A percentile compares a stretch with the other conserved stretches of the same genome.
These are phyloP conservation scores for Phylloscopus collybita DNA, from an alignment of 2,797 vertebrate species.

Conservation along the genomic window DNA sequence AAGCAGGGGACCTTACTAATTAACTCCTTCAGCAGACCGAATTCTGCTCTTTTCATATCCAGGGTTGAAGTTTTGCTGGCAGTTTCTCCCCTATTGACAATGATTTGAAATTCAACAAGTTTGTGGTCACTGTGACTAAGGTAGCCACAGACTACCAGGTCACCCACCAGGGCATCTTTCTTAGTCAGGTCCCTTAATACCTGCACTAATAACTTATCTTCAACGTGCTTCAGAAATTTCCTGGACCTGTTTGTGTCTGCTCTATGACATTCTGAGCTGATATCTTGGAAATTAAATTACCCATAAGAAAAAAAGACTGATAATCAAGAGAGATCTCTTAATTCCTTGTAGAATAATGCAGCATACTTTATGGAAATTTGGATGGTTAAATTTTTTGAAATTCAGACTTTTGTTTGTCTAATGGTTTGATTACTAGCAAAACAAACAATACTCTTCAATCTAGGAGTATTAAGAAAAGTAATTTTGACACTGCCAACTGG, in stretches of 20 bases:
- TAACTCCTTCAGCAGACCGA: accelerated
- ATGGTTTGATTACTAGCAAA: neutral
- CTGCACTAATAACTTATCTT: neutral
- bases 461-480: neutral
- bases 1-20: neutral
- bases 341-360: neutral
- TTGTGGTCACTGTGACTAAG: neutral
- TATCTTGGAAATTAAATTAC: neutral
- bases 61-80: neutral
- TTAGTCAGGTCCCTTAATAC: neutral
- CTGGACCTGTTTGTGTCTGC: neutral
- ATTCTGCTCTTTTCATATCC: neutral
- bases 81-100: neutral
- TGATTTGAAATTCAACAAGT: neutral
- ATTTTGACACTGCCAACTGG: neutral
- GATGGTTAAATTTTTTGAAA: neutral
- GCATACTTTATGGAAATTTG: neutral
- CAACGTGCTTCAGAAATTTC: neutral
- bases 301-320: neutral
- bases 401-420: neutral
- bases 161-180: neutral
- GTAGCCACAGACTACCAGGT: too few species aligned
- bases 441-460: neutral
- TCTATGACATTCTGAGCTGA: neutral
- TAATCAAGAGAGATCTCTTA: neutral